These are phyloP conservation scores for Capreolus pygargus DNA, from an alignment of 2,113 vertebrate genomes.

Conservation along the genomic window DNA sequence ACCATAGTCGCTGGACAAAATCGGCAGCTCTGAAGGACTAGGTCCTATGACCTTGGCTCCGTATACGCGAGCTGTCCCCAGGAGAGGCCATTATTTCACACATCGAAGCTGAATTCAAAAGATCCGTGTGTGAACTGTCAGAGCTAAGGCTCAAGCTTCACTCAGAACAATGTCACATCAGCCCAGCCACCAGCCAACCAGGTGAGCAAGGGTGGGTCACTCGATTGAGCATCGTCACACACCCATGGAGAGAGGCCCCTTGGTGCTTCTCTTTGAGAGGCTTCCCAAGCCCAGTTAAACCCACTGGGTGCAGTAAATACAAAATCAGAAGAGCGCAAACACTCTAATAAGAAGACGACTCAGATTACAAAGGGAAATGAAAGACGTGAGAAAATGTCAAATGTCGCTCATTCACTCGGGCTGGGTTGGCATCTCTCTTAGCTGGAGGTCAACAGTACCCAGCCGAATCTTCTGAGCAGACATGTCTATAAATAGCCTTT, in stretches of 20 bases:
- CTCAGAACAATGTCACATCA: neutral
- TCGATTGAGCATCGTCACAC: neutral
- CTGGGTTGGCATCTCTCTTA: neutral
- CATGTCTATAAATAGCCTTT: neutral
- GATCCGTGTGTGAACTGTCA: neutral
- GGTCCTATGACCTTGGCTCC: neutral
- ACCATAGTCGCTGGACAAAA: neutral
- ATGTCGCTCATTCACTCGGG: rapidly evolving
- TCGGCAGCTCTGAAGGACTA: neutral
- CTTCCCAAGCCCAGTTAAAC: neutral
- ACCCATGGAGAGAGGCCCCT: rapidly evolving
- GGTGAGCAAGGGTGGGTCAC: rapidly evolving
- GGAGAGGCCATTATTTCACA: neutral
- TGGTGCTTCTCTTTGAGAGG: neutral
- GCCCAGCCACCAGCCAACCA: neutral
- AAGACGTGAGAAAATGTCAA: neutral
- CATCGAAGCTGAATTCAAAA: neutral
- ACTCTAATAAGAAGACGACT: neutral
- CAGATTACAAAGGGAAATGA: neutral
- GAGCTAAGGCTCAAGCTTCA: neutral
- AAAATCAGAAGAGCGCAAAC: neutral
- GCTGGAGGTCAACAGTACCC: rapidly evolving
- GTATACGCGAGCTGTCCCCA: neutral
- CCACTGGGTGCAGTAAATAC: neutral
- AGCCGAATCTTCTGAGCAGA: neutral